phyloP scores from a whole-genome alignment of 2,888 invertebrate species.

The Rhodophaea formosa region DNA sequence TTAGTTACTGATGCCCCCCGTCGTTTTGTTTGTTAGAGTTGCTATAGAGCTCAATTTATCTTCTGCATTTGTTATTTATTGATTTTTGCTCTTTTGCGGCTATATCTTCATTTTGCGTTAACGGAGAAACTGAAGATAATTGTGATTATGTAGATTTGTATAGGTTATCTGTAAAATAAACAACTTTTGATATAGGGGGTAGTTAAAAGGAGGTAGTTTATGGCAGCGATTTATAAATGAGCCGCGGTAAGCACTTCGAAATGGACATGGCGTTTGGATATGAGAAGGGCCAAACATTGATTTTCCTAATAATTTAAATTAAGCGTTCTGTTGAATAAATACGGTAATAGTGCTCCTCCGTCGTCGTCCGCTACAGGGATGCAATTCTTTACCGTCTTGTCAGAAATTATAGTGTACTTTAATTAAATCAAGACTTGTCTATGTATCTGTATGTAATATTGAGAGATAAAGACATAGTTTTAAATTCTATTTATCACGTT shows the following conservation, averaged over 20 bases:
- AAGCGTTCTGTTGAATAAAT: conserved; percentile 19
- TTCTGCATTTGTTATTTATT: conserved; percentile 8
- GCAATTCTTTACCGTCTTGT: conserved; percentile 26
- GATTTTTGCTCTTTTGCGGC: neutral
- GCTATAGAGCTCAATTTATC: neutral
- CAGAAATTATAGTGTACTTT: conserved; percentile 12
- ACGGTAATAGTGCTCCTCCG: conserved; percentile 25
- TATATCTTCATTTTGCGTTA: neutral
- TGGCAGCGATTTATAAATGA: conserved; percentile 8
- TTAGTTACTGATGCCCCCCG: neutral
- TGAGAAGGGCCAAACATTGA: conserved; percentile 3
- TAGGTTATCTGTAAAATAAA: conserved; percentile 8
- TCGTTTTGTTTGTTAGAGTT: neutral
- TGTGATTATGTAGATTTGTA: conserved; percentile 10
- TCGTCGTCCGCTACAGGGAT: conserved; percentile 24
- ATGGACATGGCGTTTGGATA: conserved; percentile 6
- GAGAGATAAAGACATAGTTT: neutral
- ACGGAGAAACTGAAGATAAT: neutral
- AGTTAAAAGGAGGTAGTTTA: neutral
- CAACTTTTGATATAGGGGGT: neutral
- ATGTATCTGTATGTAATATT: neutral
- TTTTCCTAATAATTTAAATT: no score
- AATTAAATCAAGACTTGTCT: neutral
- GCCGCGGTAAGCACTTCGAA: neutral
- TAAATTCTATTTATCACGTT: neutral